Evolutionary conservation across 2,797 vertebrate species (phyloP), one percentile per base, ranked within the genome.

Genomic region (Melanotaenia trifasciata): DNA sequence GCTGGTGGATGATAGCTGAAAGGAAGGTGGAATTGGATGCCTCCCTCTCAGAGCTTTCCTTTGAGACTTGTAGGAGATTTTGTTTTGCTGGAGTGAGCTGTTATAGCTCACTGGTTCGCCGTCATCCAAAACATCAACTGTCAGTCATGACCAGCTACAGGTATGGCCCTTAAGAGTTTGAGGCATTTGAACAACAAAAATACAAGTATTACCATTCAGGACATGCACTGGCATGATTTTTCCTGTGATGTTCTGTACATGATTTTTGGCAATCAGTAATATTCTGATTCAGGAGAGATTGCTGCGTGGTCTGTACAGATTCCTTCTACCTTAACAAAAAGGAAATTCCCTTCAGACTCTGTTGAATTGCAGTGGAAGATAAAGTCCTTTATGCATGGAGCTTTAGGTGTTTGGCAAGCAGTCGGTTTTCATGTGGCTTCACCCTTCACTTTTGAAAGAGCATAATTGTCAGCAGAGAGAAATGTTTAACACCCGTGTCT

Each of bases 21-120:
- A 88, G 84, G 74, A 78, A 87, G 84, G 84, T 87, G 87, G 84
- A 92, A 93, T 88, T 92, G 90, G 90, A 89, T 89, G 85, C 78
- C 81, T 90, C 76, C 81, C 74, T 90, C 61, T 33, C 62, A 73
- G 67, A 70, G 84, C 79, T 86, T 84, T 78, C 83, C 83, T 87
- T 86, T 90, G 86, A 92, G 89, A 87, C 80, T 84, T 62, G 67
- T 70, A 36, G 73, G 65, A 85, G 82, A 90, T 88, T 89, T 88
- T 80, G 74, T 86, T 88, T 81, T 83, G 80, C 71, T 71, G 78
- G 82, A 91, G 82, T 76, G 86, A 90, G 78, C 86, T 83, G 86
- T 88, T 80, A 80, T 80, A 79, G 79, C 83, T 90, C 79, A 70
- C 69, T 64, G 80, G 83, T 84, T 89, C 81, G 56, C 66, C 58